Conservation (phyloP, 2,888 invertebrate genomes). For the Acanthosepion pharaonis region DNA sequence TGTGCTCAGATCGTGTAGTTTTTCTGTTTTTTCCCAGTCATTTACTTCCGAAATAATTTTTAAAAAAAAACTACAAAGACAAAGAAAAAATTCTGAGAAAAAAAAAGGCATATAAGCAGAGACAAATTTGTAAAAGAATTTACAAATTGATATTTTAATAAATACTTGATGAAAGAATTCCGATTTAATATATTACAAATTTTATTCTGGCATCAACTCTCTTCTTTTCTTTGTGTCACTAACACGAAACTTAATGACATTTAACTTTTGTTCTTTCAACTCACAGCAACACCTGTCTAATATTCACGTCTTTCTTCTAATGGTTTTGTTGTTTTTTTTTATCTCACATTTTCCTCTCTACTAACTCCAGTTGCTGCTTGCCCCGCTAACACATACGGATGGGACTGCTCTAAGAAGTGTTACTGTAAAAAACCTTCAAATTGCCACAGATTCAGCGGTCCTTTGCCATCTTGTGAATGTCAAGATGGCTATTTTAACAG, state of each 20-base stretch:
- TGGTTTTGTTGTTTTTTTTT: neutral
- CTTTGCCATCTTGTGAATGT: slow-evolving; percentile 62
- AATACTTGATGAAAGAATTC: no score
- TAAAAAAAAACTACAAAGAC: no score
- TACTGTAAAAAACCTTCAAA: slow-evolving; percentile 62
- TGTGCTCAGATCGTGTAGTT: no score
- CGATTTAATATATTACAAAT: no score
- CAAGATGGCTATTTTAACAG: slow-evolving; percentile 65
- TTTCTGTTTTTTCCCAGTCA: no score
- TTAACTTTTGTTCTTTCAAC: neutral
- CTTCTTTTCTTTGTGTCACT: neutral
- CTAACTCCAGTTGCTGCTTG: slow-evolving; percentile 58
- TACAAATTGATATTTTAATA: no score
- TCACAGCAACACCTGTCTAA: neutral
- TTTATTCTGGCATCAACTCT: no score
- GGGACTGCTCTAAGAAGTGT: slow-evolving; percentile 66
- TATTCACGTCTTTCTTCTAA: neutral
- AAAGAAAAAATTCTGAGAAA: no score
- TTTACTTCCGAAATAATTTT: no score
- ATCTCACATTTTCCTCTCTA: slow-evolving; percentile 6
- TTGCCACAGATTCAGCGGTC: slow-evolving; percentile 67
- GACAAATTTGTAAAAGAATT: no score
- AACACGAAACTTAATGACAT: neutral
- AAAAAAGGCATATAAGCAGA: no score
- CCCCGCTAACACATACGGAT: slow-evolving; percentile 64